Evolutionary conservation across 2,113 vertebrate genomes (phyloP).

Genomic region (Nothocercus nigrocapillus): DNA sequence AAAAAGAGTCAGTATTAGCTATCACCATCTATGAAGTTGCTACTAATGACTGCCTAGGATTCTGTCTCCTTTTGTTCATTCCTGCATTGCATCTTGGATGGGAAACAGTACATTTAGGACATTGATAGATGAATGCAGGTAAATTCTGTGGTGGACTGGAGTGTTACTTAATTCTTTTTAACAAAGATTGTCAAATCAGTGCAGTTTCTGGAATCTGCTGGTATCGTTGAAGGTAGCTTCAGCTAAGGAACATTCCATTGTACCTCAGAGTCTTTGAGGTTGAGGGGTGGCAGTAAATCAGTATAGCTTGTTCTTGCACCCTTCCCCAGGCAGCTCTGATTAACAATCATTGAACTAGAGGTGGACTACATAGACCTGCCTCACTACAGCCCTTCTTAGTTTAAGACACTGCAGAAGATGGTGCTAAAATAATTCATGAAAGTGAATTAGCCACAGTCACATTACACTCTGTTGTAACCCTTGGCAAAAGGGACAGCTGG

Average conservation of each 20-base stretch:
- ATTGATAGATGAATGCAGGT: constrained; percentile 60
- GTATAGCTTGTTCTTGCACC: neutral
- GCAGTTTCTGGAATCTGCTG: neutral
- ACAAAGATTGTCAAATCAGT: neutral
- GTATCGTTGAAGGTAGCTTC: neutral
- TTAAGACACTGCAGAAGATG: neutral
- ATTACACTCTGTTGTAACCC: neutral
- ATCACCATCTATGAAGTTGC: neutral
- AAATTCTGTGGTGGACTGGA: neutral
- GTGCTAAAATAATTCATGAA: neutral
- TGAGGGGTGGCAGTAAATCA: neutral
- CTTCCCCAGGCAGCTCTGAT: neutral
- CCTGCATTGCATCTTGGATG: constrained; percentile 12
- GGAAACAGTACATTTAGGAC: constrained; percentile 16
- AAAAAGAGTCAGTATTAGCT: neutral
- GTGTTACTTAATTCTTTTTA: neutral
- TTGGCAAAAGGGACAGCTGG: constrained; percentile 3
- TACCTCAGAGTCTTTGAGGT: neutral
- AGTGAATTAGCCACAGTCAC: neutral
- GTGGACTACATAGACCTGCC: neutral
- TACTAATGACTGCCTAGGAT: neutral
- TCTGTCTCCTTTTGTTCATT: constrained; percentile 15
- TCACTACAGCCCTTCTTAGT: neutral
- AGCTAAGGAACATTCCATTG: neutral
- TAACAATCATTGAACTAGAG: neutral